Evolutionary conservation across 1,140 invertebrate species (phyloP).

Genomic region (Eciton burchellii): DNA sequence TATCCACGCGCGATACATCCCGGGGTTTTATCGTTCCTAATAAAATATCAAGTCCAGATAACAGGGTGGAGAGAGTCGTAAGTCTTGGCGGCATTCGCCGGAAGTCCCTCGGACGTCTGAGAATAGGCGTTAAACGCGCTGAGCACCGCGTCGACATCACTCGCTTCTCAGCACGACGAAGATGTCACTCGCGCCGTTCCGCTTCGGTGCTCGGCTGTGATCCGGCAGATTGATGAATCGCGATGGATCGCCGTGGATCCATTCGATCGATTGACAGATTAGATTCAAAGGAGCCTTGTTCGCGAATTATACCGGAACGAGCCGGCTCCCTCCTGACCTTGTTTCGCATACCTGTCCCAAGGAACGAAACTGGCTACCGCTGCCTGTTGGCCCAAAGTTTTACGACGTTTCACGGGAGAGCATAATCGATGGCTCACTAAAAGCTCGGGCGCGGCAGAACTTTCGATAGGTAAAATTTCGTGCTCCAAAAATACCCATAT

Average conservation of each 20-base stretch:
- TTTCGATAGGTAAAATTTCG: slow-evolving; percentile 35
- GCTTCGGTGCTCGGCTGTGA: background rate
- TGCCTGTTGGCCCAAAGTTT: slow-evolving; percentile 65
- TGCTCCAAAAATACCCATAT: slow-evolving; percentile 1
- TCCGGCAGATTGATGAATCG: slow-evolving; percentile 6
- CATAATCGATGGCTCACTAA: slow-evolving; percentile 66
- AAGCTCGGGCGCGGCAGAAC: slow-evolving; percentile 39
- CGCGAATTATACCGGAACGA: slow-evolving; percentile 50
- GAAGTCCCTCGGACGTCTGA: background rate
- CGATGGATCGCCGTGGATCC: background rate
- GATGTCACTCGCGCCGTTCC: background rate
- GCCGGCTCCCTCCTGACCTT: slow-evolving; percentile 45
- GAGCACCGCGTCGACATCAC: slow-evolving; percentile 33
- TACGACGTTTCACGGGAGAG: slow-evolving; percentile 66
- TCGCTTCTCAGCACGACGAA: background rate
- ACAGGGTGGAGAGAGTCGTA: background rate
- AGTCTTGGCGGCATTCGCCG: background rate
- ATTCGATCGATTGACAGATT: slow-evolving; percentile 12
- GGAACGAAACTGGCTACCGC: slow-evolving; percentile 48
- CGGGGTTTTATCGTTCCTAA: background rate
- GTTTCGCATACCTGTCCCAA: slow-evolving; percentile 64
- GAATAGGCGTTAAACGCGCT: slow-evolving; percentile 31
- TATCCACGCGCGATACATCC: background rate
- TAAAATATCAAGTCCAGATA: background rate
- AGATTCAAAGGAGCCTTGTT: slow-evolving; percentile 50